phyloP scores from a whole-genome alignment of 2,113 vertebrate species.

The Xenopus borealis region DNA sequence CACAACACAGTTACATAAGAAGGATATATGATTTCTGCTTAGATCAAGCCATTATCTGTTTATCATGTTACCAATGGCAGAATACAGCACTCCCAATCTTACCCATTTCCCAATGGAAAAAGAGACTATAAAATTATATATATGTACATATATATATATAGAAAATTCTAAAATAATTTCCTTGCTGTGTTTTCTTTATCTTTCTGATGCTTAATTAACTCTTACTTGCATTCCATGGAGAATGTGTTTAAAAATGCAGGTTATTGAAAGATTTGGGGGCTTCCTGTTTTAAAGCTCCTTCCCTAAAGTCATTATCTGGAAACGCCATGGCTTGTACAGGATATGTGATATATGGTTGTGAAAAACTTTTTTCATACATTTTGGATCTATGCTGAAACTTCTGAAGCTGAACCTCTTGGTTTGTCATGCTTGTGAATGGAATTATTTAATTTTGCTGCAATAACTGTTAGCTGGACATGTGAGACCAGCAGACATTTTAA shows the following conservation, averaged over 20 bases:
- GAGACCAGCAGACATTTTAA: slow-evolving; percentile 13
- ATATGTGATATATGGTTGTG: background rate
- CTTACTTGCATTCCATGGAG: background rate
- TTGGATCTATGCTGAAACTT: background rate
- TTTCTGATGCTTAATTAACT: slow-evolving; percentile 7
- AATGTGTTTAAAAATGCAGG: background rate
- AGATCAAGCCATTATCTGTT: background rate
- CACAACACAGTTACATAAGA: background rate
- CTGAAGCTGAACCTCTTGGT: background rate
- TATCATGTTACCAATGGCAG: slow-evolving; percentile 1
- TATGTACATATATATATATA: slow-evolving; percentile 28
- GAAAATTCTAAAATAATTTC: background rate
- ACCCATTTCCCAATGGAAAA: slow-evolving; percentile 2
- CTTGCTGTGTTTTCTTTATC: background rate
- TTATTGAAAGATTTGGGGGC: background rate
- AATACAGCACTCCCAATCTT: slow-evolving; percentile 25
- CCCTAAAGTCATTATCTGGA: background rate
- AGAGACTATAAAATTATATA: slow-evolving; percentile 33
- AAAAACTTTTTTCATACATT: background rate
- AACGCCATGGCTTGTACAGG: background rate
- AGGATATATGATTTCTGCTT: background rate
- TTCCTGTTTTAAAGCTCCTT: background rate
- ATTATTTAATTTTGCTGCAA: background rate
- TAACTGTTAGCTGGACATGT: background rate
- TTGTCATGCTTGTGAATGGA: background rate